Conservation (phyloP, 2,888 invertebrate genomes). For the Gandaritis pyraliata region DNA sequence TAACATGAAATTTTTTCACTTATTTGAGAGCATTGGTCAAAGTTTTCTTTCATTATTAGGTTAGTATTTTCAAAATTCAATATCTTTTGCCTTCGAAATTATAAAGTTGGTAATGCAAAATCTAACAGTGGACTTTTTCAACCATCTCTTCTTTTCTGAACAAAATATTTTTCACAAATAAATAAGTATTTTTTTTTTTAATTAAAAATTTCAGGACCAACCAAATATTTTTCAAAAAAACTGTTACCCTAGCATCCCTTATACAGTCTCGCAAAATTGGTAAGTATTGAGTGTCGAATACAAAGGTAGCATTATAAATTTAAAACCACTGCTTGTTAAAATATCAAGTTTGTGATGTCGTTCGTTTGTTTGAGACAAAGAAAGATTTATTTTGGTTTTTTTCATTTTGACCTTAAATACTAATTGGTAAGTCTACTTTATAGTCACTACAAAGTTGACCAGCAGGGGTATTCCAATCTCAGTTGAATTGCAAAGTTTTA, state of each 20-base stretch:
- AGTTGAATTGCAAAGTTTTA: no score
- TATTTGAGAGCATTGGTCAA: neutral
- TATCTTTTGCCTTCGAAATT: no score
- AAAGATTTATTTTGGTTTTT: slow-evolving; percentile 19
- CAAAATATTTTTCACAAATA: no score
- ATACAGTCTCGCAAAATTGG: slow-evolving; percentile 63
- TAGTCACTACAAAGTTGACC: no score
- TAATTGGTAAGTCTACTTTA: no score
- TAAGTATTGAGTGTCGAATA: slow-evolving; percentile 73
- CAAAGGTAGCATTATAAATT: slow-evolving; percentile 79
- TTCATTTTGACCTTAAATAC: neutral
- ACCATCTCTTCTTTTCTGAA: no score
- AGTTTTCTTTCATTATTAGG: neutral
- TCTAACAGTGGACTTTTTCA: no score
- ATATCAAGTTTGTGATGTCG: slow-evolving; percentile 63
- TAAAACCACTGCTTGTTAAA: slow-evolving; percentile 78
- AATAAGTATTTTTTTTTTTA: no score
- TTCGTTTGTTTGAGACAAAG: slow-evolving; percentile 41
- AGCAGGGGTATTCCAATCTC: no score
- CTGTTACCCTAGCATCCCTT: slow-evolving; percentile 39
- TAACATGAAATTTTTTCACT: neutral
- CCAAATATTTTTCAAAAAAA: neutral
- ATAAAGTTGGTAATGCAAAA: no score
- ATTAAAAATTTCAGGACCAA: neutral
- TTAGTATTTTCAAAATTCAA: no score